These are phyloP conservation scores for Gorsachius magnificus DNA, from an alignment of 2,797 vertebrate genomes.

Conservation along the genomic window DNA sequence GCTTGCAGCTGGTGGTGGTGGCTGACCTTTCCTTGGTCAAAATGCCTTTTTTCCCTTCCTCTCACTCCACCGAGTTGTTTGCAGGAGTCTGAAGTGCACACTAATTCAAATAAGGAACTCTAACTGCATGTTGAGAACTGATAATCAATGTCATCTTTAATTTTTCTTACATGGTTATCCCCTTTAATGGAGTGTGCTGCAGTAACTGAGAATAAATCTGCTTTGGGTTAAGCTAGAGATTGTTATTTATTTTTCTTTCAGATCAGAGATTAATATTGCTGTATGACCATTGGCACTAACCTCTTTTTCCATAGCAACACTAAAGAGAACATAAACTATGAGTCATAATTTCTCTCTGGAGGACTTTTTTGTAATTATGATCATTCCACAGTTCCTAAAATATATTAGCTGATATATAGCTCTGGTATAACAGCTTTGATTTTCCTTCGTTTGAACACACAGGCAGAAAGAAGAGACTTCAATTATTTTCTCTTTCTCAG, in stretches of 20 bases:
- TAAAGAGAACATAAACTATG: slow-evolving; percentile 70
- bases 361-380: slow-evolving; percentile 73
- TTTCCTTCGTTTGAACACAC: slow-evolving; percentile 45
- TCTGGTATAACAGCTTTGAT: slow-evolving; percentile 55
- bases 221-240: slow-evolving; percentile 50
- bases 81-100: background rate
- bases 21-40: background rate
- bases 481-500: slow-evolving; percentile 40
- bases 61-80: background rate
- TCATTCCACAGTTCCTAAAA: slow-evolving; percentile 70
- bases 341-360: slow-evolving; percentile 70
- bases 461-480: slow-evolving; percentile 31
- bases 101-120: slow-evolving; percentile 3
- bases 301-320: slow-evolving; percentile 72
- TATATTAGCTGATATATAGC: slow-evolving; percentile 58
- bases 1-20: background rate
- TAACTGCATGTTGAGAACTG: background rate
- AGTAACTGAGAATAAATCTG: slow-evolving; percentile 50
- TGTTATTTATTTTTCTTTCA: slow-evolving; percentile 68
- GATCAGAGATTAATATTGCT: slow-evolving; percentile 57
- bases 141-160: slow-evolving; percentile 41
- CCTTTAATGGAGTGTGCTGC: slow-evolving; percentile 29
- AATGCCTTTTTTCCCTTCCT: background rate
- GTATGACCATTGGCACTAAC: slow-evolving; percentile 52
- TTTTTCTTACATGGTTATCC: slow-evolving; percentile 15